Evolutionary conservation across 2,113 vertebrate genomes (phyloP).

Genomic region (Ovibos moschatus): DNA sequence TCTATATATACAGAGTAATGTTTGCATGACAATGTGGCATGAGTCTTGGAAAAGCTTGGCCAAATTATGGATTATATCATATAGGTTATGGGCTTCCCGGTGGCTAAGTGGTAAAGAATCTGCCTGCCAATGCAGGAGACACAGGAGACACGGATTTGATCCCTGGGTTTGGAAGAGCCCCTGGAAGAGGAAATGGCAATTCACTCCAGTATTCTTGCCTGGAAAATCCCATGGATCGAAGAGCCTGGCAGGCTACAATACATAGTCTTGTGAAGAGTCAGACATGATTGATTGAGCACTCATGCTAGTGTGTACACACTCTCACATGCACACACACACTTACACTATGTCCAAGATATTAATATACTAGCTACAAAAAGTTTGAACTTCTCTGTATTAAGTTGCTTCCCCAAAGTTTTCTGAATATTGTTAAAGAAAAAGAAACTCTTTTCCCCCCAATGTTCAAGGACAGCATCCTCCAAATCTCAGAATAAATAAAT

Average conservation of each 20-base stretch:
- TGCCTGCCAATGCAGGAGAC: not conserved
- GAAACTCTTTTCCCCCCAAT: not conserved
- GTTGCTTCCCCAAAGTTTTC: not conserved
- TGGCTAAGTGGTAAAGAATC: not conserved
- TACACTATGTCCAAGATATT: not conserved
- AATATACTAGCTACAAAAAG: not conserved
- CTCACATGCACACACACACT: not conserved
- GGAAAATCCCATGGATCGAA: not conserved
- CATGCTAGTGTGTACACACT: not conserved
- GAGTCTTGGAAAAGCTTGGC: not conserved
- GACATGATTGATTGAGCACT: not conserved
- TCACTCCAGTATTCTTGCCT: not conserved
- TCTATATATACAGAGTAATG: not conserved
- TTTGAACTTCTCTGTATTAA: not conserved
- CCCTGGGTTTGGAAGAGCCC: not conserved
- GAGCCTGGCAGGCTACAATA: not conserved
- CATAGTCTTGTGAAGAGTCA: accelerated
- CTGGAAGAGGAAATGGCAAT: not conserved
- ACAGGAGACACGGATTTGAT: not conserved
- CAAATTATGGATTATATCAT: not conserved
- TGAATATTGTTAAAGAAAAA: not conserved
- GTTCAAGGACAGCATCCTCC: not conserved
- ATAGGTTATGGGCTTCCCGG: not conserved
- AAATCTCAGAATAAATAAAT: not conserved
- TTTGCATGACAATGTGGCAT: not conserved